These are phyloP conservation scores for Empidonax alnorum DNA, from an alignment of 2,113 vertebrate genomes.

Conservation along the genomic window DNA sequence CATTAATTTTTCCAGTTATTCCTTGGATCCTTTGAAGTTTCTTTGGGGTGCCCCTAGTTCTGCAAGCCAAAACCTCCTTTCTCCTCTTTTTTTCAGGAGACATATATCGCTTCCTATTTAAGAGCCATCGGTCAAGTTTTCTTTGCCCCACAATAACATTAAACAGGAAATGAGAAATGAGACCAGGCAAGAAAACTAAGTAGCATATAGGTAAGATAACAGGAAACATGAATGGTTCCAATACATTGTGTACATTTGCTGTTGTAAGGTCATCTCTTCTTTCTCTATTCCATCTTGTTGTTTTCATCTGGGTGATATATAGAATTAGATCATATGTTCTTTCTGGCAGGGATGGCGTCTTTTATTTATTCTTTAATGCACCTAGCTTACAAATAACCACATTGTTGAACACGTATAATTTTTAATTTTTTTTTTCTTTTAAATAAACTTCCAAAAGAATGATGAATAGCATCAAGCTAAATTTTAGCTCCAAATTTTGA, in stretches of 20 bases:
- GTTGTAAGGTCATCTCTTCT: neutral
- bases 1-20: neutral
- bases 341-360: neutral
- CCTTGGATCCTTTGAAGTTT: neutral
- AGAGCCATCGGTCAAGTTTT: neutral
- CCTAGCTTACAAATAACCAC: neutral
- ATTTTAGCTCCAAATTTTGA: neutral
- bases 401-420: neutral
- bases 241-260: neutral
- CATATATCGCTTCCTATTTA: neutral
- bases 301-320: neutral
- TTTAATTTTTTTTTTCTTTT: neutral
- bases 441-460: neutral
- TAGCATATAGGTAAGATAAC: neutral
- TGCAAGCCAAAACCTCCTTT: neutral
- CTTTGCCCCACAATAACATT: accelerated
- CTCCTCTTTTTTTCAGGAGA: neutral
- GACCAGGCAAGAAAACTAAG: neutral
- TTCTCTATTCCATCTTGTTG: neutral
- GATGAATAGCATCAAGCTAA: neutral
- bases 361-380: neutral
- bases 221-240: neutral
- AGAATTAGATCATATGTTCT: neutral
- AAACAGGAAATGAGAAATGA: neutral
- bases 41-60: neutral